Evolutionary conservation across 2,113 vertebrate genomes (phyloP).

Genomic region (Pomatorhinus ruficollis): DNA sequence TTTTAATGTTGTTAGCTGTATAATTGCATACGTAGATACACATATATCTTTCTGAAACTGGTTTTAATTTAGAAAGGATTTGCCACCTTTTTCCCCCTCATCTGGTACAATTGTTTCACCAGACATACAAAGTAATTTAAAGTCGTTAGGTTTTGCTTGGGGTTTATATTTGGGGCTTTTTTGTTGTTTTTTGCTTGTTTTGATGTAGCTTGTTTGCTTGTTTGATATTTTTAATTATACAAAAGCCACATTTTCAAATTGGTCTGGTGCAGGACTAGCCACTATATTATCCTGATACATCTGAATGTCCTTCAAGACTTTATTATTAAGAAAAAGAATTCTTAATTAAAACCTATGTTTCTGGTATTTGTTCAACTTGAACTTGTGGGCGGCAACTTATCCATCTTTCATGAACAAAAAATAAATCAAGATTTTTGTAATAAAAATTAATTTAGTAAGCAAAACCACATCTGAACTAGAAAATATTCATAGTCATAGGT

Average conservation of each 20-base stretch:
- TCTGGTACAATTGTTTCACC: not conserved
- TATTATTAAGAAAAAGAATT: not conserved
- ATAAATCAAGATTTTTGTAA: not conserved
- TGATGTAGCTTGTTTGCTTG: not conserved
- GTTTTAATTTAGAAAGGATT: not conserved
- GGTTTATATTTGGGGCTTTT: accelerated
- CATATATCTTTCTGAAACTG: not conserved
- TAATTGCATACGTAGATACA: not conserved
- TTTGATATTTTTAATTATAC: not conserved
- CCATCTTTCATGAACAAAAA: not conserved
- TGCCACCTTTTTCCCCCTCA: not conserved
- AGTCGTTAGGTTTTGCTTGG: not conserved
- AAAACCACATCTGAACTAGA: not conserved
- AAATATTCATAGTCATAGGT: not conserved
- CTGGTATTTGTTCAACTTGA: not conserved
- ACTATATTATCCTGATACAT: not conserved
- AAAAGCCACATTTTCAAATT: not conserved
- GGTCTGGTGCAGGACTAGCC: not conserved
- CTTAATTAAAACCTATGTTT: not conserved
- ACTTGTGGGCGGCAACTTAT: not conserved
- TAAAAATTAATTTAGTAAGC: not conserved
- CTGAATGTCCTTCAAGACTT: not conserved
- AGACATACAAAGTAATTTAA: not conserved
- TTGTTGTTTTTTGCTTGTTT: not conserved
- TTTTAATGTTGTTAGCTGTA: not conserved